Evolutionary conservation across 2,888 invertebrate genomes (phyloP).

Genomic region (Parasteatoda lunata): DNA sequence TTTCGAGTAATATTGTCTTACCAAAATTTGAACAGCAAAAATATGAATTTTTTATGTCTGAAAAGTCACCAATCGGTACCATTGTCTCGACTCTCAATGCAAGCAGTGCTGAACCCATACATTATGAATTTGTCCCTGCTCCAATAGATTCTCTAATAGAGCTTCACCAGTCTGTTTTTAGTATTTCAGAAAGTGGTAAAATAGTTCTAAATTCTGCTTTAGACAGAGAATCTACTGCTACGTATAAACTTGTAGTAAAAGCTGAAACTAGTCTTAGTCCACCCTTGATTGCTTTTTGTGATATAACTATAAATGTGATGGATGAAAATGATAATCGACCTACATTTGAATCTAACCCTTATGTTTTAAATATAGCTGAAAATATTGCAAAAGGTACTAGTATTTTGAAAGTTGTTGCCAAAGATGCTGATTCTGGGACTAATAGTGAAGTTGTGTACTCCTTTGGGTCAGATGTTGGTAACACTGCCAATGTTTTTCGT

Average conservation of each 20-base stretch:
- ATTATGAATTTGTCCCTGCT: slow-evolving; percentile 78
- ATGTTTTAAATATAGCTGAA: slow-evolving; percentile 86
- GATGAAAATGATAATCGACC: slow-evolving; percentile 95
- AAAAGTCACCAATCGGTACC: slow-evolving; percentile 83
- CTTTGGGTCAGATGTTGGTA: slow-evolving; percentile 59
- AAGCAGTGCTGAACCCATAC: slow-evolving; percentile 79
- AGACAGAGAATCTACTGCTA: slow-evolving; percentile 83
- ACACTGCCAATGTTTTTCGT: slow-evolving; percentile 81
- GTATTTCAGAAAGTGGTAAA: slow-evolving; percentile 83
- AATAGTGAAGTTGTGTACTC: slow-evolving; percentile 90
- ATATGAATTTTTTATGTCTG: slow-evolving; percentile 86
- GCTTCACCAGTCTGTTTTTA: slow-evolving; percentile 74
- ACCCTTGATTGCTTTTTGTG: slow-evolving; percentile 77
- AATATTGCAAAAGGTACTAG: slow-evolving; percentile 86
- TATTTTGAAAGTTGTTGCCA: slow-evolving; percentile 83
- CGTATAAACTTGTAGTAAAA: slow-evolving; percentile 82
- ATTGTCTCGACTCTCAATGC: slow-evolving; percentile 82
- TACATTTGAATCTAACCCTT: slow-evolving; percentile 84
- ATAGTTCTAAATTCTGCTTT: slow-evolving; percentile 84
- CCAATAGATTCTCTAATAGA: slow-evolving; percentile 75
- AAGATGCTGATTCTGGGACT: slow-evolving; percentile 84
- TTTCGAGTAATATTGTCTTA: slow-evolving; percentile 83
- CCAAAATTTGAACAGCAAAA: slow-evolving; percentile 85
- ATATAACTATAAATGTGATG: slow-evolving; percentile 85
- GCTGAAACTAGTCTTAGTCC: slow-evolving; percentile 81